These are phyloP conservation scores for Glyphotaelius pellucidus DNA, from an alignment of 2,888 invertebrate genomes.

Conservation along the genomic window DNA sequence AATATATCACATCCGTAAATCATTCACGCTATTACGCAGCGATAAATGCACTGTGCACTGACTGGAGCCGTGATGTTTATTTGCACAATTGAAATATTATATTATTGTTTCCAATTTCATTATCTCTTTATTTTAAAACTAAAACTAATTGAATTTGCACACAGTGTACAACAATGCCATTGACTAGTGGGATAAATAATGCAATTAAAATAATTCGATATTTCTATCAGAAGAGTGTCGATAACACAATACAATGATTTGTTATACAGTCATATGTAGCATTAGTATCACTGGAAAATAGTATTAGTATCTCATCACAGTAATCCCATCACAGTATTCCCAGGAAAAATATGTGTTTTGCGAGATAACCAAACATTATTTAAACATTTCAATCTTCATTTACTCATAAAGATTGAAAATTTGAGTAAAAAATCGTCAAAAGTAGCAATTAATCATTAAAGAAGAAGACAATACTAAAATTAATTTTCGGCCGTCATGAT, in stretches of 20 bases:
- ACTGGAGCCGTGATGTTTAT: background rate
- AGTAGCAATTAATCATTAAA: no score
- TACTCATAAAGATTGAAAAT: no score
- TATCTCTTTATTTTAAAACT: no score
- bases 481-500: no score
- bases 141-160: no score
- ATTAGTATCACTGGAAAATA: background rate
- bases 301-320: no score
- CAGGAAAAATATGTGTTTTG: background rate
- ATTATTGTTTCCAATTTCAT: background rate
- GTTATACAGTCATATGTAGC: background rate
- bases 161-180: background rate
- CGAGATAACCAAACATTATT: no score
- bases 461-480: no score
- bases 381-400: no score
- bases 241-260: background rate
- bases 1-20: slow-evolving; percentile 33
- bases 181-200: background rate
- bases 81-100: background rate
- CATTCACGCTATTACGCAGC: slow-evolving; percentile 30
- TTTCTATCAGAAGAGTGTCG: background rate
- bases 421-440: no score
- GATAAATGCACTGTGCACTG: slow-evolving; percentile 27
- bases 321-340: no score
- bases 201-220: background rate